These are phyloP conservation scores for Melipona bicolor DNA, from an alignment of 2,888 invertebrate genomes.

Conservation along the genomic window DNA sequence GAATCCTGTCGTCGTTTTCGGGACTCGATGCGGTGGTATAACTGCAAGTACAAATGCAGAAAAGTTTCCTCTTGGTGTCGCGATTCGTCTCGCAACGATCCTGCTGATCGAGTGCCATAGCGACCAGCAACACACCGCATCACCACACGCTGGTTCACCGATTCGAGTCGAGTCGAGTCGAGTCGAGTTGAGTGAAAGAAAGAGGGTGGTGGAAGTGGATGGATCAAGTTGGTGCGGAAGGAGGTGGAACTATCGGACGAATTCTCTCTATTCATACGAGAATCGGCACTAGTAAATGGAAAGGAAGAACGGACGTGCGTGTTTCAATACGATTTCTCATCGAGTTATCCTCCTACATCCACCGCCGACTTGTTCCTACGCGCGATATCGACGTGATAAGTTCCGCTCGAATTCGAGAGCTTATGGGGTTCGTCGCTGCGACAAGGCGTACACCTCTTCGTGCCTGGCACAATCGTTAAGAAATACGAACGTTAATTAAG, in stretches of 20 bases:
- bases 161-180: neutral
- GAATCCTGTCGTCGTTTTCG: slow-evolving; percentile 44
- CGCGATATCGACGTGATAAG: slow-evolving; percentile 36
- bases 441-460: neutral
- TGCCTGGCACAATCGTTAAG: slow-evolving; percentile 40
- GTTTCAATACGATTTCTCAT: slow-evolving; percentile 56
- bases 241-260: slow-evolving; percentile 35
- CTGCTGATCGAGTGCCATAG: slow-evolving; percentile 54
- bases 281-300: slow-evolving; percentile 21
- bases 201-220: slow-evolving; percentile 35
- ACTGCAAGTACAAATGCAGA: slow-evolving; percentile 56
- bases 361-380: slow-evolving; percentile 16
- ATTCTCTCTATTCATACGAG: slow-evolving; percentile 24
- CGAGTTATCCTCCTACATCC: slow-evolving; percentile 20
- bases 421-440: neutral
- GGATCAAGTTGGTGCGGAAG: slow-evolving; percentile 6
- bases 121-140: neutral
- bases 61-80: slow-evolving; percentile 42
- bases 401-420: neutral
- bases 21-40: slow-evolving; percentile 38
- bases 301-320: slow-evolving; percentile 57
- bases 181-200: neutral
- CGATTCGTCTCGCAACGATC: slow-evolving; percentile 44
- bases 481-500: slow-evolving; percentile 44
- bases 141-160: neutral